phyloP scores from a whole-genome alignment of 1,140 invertebrate species.

The Nebria ingens region DNA sequence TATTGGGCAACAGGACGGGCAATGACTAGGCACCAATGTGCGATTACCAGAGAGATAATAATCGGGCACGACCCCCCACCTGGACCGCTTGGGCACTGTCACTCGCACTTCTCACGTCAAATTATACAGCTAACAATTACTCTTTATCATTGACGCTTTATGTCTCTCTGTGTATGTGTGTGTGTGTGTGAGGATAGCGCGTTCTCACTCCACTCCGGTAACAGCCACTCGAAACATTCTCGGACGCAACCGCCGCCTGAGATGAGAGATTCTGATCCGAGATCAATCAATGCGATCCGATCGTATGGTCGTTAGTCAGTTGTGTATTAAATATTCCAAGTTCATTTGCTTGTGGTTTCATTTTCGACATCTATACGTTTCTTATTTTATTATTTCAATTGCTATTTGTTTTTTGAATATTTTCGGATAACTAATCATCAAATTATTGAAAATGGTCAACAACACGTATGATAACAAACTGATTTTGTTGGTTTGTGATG shows the following conservation, averaged over 20 bases:
- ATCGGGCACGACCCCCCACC: not conserved
- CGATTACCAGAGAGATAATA: not conserved
- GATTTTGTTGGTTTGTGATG: too few species aligned
- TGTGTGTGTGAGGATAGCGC: not conserved
- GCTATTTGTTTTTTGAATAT: too few species aligned
- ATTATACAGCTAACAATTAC: constrained; percentile 7
- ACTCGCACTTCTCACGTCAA: constrained; percentile 4
- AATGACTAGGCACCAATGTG: not conserved
- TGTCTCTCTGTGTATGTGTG: not conserved
- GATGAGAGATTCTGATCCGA: not conserved
- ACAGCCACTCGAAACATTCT: not conserved
- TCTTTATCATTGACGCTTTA: not conserved
- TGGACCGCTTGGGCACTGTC: not conserved
- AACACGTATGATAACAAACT: too few species aligned
- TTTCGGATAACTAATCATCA: too few species aligned
- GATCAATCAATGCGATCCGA: not conserved
- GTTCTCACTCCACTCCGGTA: not conserved
- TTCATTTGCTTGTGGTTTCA: too few species aligned
- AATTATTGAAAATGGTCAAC: too few species aligned
- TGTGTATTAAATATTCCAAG: too few species aligned
- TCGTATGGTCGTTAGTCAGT: not conserved
- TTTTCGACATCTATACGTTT: too few species aligned
- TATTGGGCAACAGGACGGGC: too few species aligned
- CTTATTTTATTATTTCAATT: too few species aligned
- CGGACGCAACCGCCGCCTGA: too few species aligned